Conservation (phyloP, 2,797 vertebrate genomes). For the Leptatherina wallacei region DNA sequence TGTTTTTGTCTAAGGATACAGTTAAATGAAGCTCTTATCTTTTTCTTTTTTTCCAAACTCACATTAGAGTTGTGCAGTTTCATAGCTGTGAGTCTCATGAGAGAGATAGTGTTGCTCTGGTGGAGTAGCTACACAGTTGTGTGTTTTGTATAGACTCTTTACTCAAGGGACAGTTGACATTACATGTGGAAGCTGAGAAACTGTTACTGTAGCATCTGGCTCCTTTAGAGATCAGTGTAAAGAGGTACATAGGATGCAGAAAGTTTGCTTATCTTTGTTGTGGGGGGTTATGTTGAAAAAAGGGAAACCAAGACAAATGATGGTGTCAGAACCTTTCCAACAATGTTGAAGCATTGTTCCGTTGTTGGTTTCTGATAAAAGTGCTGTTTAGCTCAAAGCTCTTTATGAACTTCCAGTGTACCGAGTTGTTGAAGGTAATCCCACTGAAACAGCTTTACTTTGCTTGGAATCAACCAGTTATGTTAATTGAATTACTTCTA, state of each 20-base stretch:
- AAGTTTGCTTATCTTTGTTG: background rate
- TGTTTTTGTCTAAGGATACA: constrained; percentile 1
- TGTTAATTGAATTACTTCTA: background rate
- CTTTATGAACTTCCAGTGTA: background rate
- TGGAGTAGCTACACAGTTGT: background rate
- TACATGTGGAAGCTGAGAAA: background rate
- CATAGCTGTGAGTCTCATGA: constrained; percentile 14
- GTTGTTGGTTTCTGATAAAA: background rate
- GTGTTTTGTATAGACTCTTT: constrained; percentile 1
- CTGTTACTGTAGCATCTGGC: background rate
- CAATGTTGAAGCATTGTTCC: background rate
- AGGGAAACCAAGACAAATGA: background rate
- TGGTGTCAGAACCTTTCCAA: background rate
- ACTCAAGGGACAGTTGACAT: constrained; percentile 12
- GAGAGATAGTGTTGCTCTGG: constrained; percentile 10
- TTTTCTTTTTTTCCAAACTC: constrained; percentile 6
- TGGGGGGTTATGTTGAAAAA: background rate
- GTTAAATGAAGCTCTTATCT: constrained; percentile 25
- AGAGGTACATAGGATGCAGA: background rate
- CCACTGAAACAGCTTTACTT: background rate
- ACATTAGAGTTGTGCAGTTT: constrained; percentile 6
- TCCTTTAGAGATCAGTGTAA: background rate
- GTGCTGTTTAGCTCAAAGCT: background rate
- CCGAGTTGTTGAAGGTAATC: background rate
- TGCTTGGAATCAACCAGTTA: background rate